These are phyloP conservation scores for Periophthalmodon schlosseri DNA, from an alignment of 2,113 vertebrate genomes.

Conservation along the genomic window DNA sequence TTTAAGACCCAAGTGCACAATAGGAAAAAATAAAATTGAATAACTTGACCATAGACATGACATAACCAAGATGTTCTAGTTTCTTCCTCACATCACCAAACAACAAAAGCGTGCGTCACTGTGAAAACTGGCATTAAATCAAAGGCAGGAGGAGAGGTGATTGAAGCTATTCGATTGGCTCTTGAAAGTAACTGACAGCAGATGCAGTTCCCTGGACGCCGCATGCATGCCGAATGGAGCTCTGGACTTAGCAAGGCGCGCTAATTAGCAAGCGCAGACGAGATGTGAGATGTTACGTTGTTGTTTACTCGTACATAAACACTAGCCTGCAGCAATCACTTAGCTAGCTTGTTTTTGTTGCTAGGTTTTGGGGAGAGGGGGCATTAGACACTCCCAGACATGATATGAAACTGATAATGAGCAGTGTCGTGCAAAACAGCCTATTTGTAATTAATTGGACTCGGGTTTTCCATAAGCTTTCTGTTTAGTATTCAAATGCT, in stretches of 20 bases:
- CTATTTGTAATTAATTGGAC: slow-evolving; percentile 58
- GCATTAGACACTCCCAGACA: slow-evolving; percentile 44
- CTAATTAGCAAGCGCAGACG: slow-evolving; percentile 49
- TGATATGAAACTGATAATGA: slow-evolving; percentile 57
- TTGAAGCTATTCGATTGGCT: slow-evolving; percentile 48
- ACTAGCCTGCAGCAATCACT: slow-evolving; percentile 33
- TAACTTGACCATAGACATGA: slow-evolving; percentile 15
- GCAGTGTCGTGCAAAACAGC: slow-evolving; percentile 40
- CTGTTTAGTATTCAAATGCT: slow-evolving; percentile 45
- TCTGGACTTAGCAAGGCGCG: slow-evolving; percentile 23
- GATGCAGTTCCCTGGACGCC: slow-evolving; percentile 36
- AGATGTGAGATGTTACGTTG: slow-evolving; percentile 22
- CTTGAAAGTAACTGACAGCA: slow-evolving; percentile 47
- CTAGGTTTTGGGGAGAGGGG: slow-evolving; percentile 30
- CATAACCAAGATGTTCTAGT: slow-evolving; percentile 38
- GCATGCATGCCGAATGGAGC: slow-evolving; percentile 9
- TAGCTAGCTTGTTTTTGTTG: slow-evolving; percentile 21
- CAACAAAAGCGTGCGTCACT: slow-evolving; percentile 21
- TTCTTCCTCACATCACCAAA: slow-evolving; percentile 6
- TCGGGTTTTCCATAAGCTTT: slow-evolving; percentile 40
- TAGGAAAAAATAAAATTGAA: slow-evolving; percentile 14
- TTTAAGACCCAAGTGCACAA: not conserved
- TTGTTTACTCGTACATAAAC: slow-evolving; percentile 36
- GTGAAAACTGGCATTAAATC: slow-evolving; percentile 39
- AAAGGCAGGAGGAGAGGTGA: slow-evolving; percentile 37